Percentiles rank a stretch among this genome's conserved stretches.
Conservation (phyloP, 1,140 invertebrate species). For the Papilio machaon region DNA sequence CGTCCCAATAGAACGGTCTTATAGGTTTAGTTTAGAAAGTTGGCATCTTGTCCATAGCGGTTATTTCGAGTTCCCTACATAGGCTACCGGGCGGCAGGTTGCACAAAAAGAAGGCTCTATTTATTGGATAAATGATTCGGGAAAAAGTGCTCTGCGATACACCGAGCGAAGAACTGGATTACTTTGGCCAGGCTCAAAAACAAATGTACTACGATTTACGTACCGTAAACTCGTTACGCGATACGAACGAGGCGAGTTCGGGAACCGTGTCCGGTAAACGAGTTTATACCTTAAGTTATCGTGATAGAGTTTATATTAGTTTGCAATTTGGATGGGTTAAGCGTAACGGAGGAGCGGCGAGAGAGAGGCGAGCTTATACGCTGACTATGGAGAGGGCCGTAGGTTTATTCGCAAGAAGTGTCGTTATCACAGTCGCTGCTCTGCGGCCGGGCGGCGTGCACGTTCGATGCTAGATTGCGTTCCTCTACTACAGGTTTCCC, state of each 20-base stretch:
- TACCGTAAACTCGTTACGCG: slow-evolving; percentile 78
- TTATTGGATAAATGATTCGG: slow-evolving; percentile 64
- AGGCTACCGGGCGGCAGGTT: slow-evolving; percentile 66
- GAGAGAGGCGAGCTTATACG: slow-evolving; percentile 75
- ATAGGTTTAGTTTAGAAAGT: slow-evolving; percentile 81
- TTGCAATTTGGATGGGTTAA: slow-evolving; percentile 47
- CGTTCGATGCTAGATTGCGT: slow-evolving; percentile 48
- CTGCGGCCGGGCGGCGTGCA: slow-evolving; percentile 71
- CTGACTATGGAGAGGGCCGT: slow-evolving; percentile 69
- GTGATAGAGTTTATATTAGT: slow-evolving; percentile 55
- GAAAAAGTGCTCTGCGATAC: slow-evolving; percentile 69
- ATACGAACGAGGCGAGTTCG: slow-evolving; percentile 67
- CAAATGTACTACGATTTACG: slow-evolving; percentile 80
- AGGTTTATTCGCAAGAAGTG: slow-evolving; percentile 75
- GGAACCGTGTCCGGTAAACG: slow-evolving; percentile 44
- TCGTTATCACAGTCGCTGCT: slow-evolving; percentile 79
- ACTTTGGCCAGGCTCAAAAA: slow-evolving; percentile 70
- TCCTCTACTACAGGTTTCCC: slow-evolving; percentile 45
- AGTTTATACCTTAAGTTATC: slow-evolving; percentile 57
- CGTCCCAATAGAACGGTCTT: slow-evolving; percentile 66
- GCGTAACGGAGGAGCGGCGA: slow-evolving; percentile 57
- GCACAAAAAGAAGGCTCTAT: slow-evolving; percentile 74
- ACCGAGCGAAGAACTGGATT: slow-evolving; percentile 69
- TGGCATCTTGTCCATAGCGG: slow-evolving; percentile 78
- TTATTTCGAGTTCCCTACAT: slow-evolving; percentile 74